Percentiles rank a stretch among this genome's conserved stretches.
Evolutionary conservation across 2,113 vertebrate species (phyloP).

Genomic region (Carollia perspicillata): DNA sequence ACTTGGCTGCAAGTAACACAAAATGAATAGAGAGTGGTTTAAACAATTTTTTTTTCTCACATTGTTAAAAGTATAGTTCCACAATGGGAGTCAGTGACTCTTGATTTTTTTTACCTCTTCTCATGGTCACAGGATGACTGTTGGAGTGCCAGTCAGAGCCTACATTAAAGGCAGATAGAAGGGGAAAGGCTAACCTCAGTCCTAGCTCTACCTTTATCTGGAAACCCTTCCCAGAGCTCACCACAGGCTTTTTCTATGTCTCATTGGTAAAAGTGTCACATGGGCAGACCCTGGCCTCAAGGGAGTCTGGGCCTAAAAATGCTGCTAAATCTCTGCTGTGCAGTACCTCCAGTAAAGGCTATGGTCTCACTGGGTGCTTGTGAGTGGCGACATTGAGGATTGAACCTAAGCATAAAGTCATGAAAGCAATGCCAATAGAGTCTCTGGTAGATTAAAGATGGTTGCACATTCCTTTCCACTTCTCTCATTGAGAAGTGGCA

Average conservation of each 20-base stretch:
- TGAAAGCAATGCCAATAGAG: not conserved
- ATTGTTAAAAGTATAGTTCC: not conserved
- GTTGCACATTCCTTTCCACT: not conserved
- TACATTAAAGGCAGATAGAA: not conserved
- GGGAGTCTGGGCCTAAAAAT: not conserved
- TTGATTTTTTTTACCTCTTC: not conserved
- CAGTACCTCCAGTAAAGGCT: not conserved
- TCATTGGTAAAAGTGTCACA: not conserved
- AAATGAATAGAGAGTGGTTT: not conserved
- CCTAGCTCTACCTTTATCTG: not conserved
- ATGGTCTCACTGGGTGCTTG: accelerated
- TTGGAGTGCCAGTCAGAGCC: not conserved
- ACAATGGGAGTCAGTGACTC: not conserved
- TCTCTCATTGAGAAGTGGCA: not conserved
- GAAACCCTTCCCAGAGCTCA: not conserved
- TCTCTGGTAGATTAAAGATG: not conserved
- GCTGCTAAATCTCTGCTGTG: not conserved
- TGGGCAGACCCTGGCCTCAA: not conserved
- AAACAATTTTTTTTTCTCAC: not conserved
- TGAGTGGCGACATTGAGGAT: not conserved
- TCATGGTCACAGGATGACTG: not conserved
- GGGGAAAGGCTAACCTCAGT: no score
- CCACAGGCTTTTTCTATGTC: no score
- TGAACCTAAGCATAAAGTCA: not conserved
- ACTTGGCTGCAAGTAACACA: not conserved